Percentiles rank a stretch among this genome's conserved stretches.
phyloP scores from a whole-genome alignment of 2,888 invertebrate genomes.

The Acanthosoma haemorrhoidale region DNA sequence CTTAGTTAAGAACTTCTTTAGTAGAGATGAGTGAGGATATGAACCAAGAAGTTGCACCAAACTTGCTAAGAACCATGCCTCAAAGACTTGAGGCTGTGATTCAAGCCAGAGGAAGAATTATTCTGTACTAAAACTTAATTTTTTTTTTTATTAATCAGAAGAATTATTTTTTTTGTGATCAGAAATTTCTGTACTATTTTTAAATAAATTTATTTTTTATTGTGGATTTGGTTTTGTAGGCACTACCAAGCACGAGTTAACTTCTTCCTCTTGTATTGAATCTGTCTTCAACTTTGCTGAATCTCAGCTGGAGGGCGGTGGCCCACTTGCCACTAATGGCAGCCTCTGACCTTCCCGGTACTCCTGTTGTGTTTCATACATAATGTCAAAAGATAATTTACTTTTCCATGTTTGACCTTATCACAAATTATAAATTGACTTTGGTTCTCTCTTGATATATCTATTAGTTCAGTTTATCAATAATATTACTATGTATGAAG shows the following conservation, averaged over 20 bases:
- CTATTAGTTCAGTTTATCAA: not conserved
- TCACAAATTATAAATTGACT: not conserved
- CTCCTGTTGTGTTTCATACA: conserved; percentile 33
- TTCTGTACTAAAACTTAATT: too few relatives aligned
- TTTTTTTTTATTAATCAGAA: too few relatives aligned
- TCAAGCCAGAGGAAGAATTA: too few relatives aligned
- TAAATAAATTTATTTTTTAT: too few relatives aligned
- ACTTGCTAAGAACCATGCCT: too few relatives aligned
- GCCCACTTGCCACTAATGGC: not conserved
- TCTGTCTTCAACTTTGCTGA: conserved; percentile 60
- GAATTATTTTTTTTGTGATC: too few relatives aligned
- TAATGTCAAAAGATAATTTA: conserved; percentile 33
- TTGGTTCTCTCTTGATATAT: not conserved
- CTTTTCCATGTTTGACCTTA: conserved; percentile 30
- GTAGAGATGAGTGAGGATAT: too few relatives aligned
- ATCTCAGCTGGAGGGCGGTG: conserved; percentile 7
- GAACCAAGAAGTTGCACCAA: too few relatives aligned
- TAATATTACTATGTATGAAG: not conserved
- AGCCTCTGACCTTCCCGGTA: conserved; percentile 22
- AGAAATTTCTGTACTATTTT: too few relatives aligned
- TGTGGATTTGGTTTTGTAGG: conserved; percentile 47
- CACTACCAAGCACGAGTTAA: conserved; percentile 64
- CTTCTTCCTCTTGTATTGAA: conserved; percentile 59
- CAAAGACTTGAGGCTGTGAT: too few relatives aligned
- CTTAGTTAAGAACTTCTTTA: too few relatives aligned